Conservation (phyloP, 1,140 invertebrate genomes). For the Drosophila erecta region DNA sequence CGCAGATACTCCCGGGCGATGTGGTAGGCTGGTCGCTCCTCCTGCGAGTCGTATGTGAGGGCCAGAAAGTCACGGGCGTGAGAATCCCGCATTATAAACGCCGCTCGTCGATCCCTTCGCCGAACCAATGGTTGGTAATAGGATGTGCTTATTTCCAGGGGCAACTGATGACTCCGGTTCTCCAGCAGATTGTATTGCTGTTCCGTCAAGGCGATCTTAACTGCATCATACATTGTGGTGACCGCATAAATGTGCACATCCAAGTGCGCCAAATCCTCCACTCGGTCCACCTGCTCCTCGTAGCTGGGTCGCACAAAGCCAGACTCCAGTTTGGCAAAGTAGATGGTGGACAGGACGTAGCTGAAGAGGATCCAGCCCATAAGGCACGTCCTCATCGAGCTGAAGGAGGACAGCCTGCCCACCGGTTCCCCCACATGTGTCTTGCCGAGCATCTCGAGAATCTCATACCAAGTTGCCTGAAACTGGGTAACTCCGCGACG, state of each 20-base stretch:
- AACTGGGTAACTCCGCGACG: slow-evolving; percentile 14
- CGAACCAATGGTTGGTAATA: slow-evolving; percentile 40
- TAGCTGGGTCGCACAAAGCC: slow-evolving; percentile 69
- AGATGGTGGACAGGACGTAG: slow-evolving; percentile 74
- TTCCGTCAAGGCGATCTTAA: slow-evolving; percentile 38
- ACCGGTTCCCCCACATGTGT: slow-evolving; percentile 72
- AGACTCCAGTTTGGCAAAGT: slow-evolving; percentile 78
- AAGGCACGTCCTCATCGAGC: slow-evolving; percentile 65
- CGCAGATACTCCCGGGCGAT: slow-evolving; percentile 74
- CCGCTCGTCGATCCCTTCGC: slow-evolving; percentile 29
- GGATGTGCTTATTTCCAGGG: slow-evolving; percentile 16
- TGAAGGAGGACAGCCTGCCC: slow-evolving; percentile 40
- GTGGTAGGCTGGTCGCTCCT: slow-evolving; percentile 64
- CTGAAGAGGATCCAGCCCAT: slow-evolving; percentile 77
- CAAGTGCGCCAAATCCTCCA: slow-evolving; percentile 40
- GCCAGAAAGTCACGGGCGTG: slow-evolving; percentile 66
- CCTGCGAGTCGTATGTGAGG: slow-evolving; percentile 54
- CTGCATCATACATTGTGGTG: slow-evolving; percentile 56
- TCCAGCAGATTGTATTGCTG: slow-evolving; percentile 46
- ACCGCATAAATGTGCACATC: slow-evolving; percentile 59
- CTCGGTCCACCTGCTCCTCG: slow-evolving; percentile 56
- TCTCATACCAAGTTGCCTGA: slow-evolving; percentile 58
- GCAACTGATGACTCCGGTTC: slow-evolving; percentile 12
- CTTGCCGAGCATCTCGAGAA: slow-evolving; percentile 66
- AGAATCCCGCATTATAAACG: slow-evolving; percentile 67